Evolutionary conservation across 2,113 vertebrate species (phyloP), one percentile per base, ranked within the genome.

Genomic region (Nothoprocta perdicaria): DNA sequence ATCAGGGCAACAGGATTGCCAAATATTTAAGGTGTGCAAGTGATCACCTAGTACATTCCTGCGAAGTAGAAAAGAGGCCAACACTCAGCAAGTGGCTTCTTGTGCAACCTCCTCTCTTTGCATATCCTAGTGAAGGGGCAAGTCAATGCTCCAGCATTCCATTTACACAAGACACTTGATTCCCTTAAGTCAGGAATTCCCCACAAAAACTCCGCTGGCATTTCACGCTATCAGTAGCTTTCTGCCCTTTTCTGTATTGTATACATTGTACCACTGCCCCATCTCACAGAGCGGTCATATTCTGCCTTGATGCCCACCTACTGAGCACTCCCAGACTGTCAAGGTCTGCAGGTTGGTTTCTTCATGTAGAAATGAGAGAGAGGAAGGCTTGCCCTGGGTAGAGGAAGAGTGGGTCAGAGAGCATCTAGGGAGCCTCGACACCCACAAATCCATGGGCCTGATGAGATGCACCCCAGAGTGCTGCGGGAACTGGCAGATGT

Each of bases 61-160:
- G 26, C 9, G 4, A 24, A 52, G 3, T 5, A 69, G 52, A 27
- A 33, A 23, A 46, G 11, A 1, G 4, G 6, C 2, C 26, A 8
- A 3, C 5, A 26, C 18, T 24, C 60, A 74, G 55, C 1, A 1
- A 77, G 73, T 76, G 3, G 7, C 8, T 68, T 17, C 45, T 67
- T 29, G 48, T 18, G 23, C 40, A 43, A 7, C n/a, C 9, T 61
- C 6, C 26, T 9, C 5, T 74, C 27, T 38, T 12, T 3, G 1
- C 19, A 58, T 2, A 0, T 4, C 15, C 19, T 1, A 0, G 29
- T 31, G 58, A 58, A 60, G 0, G 40, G 63, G 11, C 48, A 66
- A 23, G 12, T 83, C 63, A 58, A n/a, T 0, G 0, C 11, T 61
- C 61, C 55, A 35, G 17, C 5, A 15, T 21, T 38, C n/a, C 2